Conservation (phyloP, 2,888 invertebrate species). For the Erannis defoliaria region DNA sequence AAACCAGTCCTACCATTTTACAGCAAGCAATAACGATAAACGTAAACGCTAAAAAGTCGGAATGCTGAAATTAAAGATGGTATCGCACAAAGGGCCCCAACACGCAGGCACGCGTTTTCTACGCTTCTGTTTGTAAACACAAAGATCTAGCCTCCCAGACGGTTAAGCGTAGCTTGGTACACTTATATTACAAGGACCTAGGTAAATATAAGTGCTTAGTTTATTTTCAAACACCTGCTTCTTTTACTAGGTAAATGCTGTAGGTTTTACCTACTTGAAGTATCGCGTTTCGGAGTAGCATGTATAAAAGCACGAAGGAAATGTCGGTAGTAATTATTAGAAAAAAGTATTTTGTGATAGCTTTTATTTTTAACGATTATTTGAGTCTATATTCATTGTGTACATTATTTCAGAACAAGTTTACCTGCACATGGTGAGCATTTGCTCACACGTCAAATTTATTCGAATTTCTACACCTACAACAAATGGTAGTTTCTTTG, state of each 20-base stretch:
- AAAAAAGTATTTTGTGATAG: not conserved
- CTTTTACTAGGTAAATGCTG: not conserved
- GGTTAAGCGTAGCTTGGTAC: slow-evolving; percentile 10
- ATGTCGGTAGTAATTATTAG: not conserved
- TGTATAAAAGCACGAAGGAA: too few species aligned
- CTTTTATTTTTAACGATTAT: not conserved
- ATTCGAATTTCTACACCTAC: too few species aligned
- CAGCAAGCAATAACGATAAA: slow-evolving; percentile 35
- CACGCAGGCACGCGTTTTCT: slow-evolving; percentile 55
- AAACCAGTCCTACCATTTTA: slow-evolving; percentile 30
- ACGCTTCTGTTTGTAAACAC: slow-evolving; percentile 33
- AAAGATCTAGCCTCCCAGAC: slow-evolving; percentile 30
- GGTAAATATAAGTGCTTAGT: slow-evolving; percentile 1
- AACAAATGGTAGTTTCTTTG: too few species aligned
- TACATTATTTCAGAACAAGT: too few species aligned
- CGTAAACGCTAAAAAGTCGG: slow-evolving; percentile 48
- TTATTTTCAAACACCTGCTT: slow-evolving; percentile 10
- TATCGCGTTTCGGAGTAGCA: not conserved
- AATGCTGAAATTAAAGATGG: slow-evolving; percentile 59
- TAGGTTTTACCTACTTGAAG: not conserved
- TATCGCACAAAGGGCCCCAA: slow-evolving; percentile 52
- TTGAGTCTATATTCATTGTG: too few species aligned
- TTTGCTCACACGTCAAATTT: too few species aligned
- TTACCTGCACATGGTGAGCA: not conserved
- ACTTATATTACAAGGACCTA: not conserved